These are phyloP conservation scores for Vultur gryphus DNA, from an alignment of 2,797 vertebrate genomes.

Conservation along the genomic window DNA sequence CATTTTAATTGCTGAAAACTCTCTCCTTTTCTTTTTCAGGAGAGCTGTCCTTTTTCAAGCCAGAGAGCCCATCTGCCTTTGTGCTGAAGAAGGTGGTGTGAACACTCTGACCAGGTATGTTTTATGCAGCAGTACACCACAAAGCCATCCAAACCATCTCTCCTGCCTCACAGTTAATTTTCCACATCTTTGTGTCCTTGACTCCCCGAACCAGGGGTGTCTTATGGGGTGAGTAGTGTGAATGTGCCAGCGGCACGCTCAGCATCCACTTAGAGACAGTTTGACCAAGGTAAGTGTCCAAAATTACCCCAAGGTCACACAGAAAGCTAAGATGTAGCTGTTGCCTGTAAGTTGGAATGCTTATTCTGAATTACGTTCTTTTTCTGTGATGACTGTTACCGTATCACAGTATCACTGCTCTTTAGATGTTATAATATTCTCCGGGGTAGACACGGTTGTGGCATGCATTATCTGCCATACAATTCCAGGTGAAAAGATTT, in stretches of 20 bases:
- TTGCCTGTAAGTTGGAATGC: accelerated
- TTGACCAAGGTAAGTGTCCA: not conserved
- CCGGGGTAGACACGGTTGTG: accelerated
- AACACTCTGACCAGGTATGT: not conserved
- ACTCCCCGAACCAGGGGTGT: too few species aligned
- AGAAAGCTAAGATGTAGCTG: accelerated
- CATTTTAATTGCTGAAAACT: not conserved
- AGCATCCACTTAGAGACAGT: accelerated
- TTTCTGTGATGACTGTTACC: not conserved
- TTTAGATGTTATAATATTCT: accelerated
- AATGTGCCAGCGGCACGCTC: accelerated
- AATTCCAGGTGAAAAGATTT: not conserved
- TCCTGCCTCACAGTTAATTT: not conserved
- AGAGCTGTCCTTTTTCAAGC: not conserved
- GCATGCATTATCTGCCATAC: not conserved
- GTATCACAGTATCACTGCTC: accelerated
- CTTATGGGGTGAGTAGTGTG: accelerated
- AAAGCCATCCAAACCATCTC: not conserved
- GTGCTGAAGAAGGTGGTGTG: not conserved
- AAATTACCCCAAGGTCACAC: not conserved
- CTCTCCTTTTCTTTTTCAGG: not conserved
- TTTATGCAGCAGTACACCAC: not conserved
- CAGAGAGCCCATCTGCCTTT: not conserved
- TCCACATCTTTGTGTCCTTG: not conserved
- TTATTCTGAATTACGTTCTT: accelerated